Percentiles rank a stretch among this genome's conserved stretches.
phyloP scores from a whole-genome alignment of 2,797 vertebrate genomes.

The Peromyscus melanophrys region DNA sequence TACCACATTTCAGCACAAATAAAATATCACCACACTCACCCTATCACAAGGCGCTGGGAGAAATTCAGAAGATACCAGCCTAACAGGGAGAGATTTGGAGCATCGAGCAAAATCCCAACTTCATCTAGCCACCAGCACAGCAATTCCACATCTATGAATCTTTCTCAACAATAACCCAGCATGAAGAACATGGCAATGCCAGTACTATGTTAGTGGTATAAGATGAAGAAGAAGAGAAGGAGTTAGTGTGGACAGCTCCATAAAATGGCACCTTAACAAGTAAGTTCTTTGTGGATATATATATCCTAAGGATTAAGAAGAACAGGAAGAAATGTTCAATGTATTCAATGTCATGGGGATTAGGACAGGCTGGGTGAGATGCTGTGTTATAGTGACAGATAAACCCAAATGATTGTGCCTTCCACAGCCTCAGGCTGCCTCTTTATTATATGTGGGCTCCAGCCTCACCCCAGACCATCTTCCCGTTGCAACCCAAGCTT shows the following conservation, averaged over 20 bases:
- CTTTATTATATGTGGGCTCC: background rate
- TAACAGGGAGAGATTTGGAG: background rate
- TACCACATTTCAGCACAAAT: no score
- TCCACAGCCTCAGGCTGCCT: background rate
- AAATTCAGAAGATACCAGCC: background rate
- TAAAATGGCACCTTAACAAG: background rate
- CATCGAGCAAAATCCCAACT: background rate
- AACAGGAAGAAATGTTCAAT: slow-evolving; percentile 14
- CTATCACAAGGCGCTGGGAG: background rate
- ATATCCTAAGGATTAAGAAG: slow-evolving; percentile 16
- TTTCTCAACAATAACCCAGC: slow-evolving; percentile 7
- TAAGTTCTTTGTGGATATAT: background rate
- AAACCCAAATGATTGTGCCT: background rate
- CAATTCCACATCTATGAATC: background rate
- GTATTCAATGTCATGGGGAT: background rate
- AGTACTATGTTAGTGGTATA: background rate
- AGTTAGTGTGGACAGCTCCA: slow-evolving; percentile 1
- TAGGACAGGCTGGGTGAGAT: background rate
- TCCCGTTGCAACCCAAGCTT: background rate
- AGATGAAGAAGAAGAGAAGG: background rate
- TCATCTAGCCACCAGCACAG: background rate
- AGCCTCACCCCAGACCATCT: background rate
- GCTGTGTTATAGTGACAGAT: background rate
- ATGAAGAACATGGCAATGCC: slow-evolving; percentile 3
- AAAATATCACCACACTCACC: background rate